A percentile compares a stretch with the other conserved stretches of the same genome.
These are phyloP conservation scores for Squalus acanthias DNA, from an alignment of 2,797 vertebrate species.

Conservation along the genomic window DNA sequence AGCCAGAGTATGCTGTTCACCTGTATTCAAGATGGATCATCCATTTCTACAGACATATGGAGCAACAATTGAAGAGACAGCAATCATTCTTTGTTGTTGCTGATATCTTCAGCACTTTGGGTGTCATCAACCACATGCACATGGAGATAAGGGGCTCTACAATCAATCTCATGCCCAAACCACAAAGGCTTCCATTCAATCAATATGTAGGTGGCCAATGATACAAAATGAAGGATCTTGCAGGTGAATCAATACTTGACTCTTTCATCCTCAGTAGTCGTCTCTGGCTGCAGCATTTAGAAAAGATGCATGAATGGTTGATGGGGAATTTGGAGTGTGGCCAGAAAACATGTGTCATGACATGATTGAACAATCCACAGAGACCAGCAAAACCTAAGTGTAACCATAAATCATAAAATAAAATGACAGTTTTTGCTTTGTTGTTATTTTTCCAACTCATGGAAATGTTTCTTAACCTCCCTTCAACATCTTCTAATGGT, in stretches of 20 bases:
- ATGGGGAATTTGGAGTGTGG: neutral
- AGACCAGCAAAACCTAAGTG: neutral
- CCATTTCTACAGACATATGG: neutral
- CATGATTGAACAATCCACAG: neutral
- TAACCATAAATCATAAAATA: neutral
- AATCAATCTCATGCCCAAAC: neutral
- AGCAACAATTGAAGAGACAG: neutral
- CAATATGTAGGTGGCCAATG: neutral
- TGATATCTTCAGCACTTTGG: neutral
- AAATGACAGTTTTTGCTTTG: neutral
- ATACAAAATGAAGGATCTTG: neutral
- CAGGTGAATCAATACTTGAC: neutral
- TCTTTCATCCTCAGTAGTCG: neutral
- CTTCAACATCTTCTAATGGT: neutral
- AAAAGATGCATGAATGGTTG: neutral
- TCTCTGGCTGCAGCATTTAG: neutral
- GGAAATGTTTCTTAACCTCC: neutral
- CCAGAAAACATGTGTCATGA: neutral
- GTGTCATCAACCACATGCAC: neutral
- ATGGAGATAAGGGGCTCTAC: neutral
- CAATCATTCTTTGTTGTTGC: neutral
- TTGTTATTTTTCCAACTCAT: neutral
- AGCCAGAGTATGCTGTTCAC: neutral
- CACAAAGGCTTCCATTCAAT: neutral
- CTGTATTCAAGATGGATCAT: neutral